Conservation (phyloP, 2,888 invertebrate species). For the Pheosia tremula region DNA sequence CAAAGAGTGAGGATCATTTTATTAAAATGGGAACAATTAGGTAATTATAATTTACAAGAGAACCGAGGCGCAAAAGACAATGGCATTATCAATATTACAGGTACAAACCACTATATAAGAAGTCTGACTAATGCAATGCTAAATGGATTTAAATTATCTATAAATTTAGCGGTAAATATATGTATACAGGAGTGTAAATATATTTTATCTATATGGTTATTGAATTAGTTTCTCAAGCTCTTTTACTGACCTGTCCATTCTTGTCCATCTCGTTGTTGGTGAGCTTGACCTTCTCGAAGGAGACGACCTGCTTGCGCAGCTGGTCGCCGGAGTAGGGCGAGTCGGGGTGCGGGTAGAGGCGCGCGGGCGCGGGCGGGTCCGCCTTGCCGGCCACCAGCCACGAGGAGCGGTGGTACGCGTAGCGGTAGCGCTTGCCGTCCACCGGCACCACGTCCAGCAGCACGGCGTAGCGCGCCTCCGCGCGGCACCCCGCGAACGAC, state of each 20-base stretch:
- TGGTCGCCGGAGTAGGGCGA: constrained; percentile 98
- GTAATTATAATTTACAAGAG: no score
- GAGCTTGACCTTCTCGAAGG: constrained; percentile 99
- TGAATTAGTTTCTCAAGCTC: neutral
- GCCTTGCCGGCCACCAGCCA: constrained; percentile 99
- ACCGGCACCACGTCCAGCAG: constrained; percentile 98
- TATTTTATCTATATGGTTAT: no score
- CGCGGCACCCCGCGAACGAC: constrained; percentile 93
- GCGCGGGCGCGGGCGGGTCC: constrained; percentile 96
- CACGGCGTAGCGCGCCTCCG: constrained; percentile 95
- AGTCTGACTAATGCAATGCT: no score
- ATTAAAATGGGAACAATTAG: no score
- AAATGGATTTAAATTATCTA: no score
- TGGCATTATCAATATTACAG: no score
- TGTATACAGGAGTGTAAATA: no score
- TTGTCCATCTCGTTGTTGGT: constrained; percentile 99
- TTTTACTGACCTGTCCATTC: constrained; percentile 92
- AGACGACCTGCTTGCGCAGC: constrained; percentile 97
- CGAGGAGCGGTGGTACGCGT: constrained; percentile 99
- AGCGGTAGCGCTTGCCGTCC: constrained; percentile 97
- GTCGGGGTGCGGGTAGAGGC: constrained; percentile 98
- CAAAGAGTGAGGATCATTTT: no score
- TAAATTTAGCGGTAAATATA: no score
- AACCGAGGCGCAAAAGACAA: no score
- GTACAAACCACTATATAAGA: no score